A percentile compares a stretch with the other conserved stretches of the same genome.
Conservation (phyloP, 1,140 invertebrate species). For the Musca vetustissima region DNA sequence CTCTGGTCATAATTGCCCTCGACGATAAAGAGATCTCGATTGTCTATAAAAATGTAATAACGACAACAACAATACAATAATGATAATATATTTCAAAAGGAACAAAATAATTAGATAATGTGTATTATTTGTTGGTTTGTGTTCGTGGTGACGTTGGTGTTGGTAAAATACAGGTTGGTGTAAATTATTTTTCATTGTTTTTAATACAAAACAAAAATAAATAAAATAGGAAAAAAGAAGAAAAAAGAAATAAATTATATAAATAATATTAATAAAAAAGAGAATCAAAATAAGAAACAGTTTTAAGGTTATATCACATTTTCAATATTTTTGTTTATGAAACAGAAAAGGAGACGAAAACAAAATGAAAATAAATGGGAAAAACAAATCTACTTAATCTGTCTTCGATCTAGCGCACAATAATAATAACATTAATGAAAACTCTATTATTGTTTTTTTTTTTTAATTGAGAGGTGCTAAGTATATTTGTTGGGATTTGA, state of each 20-base stretch:
- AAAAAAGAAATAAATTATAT: conserved; percentile 8
- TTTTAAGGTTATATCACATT: background rate
- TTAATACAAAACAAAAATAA: background rate
- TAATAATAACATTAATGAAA: background rate
- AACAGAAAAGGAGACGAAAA: too few species aligned
- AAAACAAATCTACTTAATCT: conserved; percentile 14
- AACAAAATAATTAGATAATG: background rate
- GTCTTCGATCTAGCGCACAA: conserved; percentile 24
- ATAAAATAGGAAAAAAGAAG: conserved; percentile 7
- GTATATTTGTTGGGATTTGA: background rate
- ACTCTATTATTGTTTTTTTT: background rate
- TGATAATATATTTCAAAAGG: conserved; percentile 14
- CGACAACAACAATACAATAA: background rate
- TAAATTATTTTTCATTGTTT: background rate
- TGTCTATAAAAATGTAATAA: conserved; percentile 38
- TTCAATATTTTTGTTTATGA: too few species aligned
- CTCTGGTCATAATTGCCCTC: conserved; percentile 53
- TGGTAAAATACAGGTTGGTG: conserved; percentile 14
- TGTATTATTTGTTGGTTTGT: conserved; percentile 21
- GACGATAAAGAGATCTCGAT: conserved; percentile 53
- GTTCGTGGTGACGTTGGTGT: conserved; percentile 25
- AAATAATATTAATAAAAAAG: background rate
- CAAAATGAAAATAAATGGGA: background rate
- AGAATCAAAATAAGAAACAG: background rate
- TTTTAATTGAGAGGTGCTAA: conserved; percentile 1